Conservation (phyloP, 2,797 vertebrate species). For the Harpagifer antarcticus region DNA sequence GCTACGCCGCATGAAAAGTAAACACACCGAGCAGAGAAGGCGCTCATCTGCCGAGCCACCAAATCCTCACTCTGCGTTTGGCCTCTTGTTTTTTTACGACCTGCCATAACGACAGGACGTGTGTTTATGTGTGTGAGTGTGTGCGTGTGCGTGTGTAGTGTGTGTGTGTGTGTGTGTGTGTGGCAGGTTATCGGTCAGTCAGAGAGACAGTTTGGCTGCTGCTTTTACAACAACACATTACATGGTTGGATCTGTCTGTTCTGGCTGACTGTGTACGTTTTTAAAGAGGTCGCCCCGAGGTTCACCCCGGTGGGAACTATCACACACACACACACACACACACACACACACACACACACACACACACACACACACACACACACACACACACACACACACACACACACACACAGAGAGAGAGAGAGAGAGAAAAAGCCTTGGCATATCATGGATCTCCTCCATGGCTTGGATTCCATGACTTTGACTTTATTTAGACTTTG, state of each 20-base stretch:
- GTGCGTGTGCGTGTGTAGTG: slow-evolving; percentile 37
- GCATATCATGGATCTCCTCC: slow-evolving; percentile 9
- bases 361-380: no score
- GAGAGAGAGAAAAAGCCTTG: background rate
- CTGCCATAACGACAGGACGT: slow-evolving; percentile 66
- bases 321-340: slow-evolving; percentile 9
- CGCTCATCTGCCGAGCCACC: slow-evolving; percentile 28
- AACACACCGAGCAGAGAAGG: slow-evolving; percentile 70
- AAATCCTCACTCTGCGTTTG: slow-evolving; percentile 67
- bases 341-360: no score
- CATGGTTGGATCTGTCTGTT: slow-evolving; percentile 49
- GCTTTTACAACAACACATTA: slow-evolving; percentile 67
- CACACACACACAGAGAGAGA: no score
- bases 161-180: slow-evolving; percentile 30
- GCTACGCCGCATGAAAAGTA: slow-evolving; percentile 75
- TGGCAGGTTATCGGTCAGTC: slow-evolving; percentile 50
- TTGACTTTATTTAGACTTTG: background rate
- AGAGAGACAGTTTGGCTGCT: slow-evolving; percentile 76
- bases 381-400: no score
- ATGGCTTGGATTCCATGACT: slow-evolving; percentile 1
- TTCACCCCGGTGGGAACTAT: slow-evolving; percentile 68
- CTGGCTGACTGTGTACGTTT: slow-evolving; percentile 44
- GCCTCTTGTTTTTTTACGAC: slow-evolving; percentile 70
- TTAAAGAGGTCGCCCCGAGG: slow-evolving; percentile 61
- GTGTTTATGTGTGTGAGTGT: slow-evolving; percentile 34